These are phyloP conservation scores for Tragulus kanchil DNA, from an alignment of 2,113 vertebrate species.

Conservation along the genomic window DNA sequence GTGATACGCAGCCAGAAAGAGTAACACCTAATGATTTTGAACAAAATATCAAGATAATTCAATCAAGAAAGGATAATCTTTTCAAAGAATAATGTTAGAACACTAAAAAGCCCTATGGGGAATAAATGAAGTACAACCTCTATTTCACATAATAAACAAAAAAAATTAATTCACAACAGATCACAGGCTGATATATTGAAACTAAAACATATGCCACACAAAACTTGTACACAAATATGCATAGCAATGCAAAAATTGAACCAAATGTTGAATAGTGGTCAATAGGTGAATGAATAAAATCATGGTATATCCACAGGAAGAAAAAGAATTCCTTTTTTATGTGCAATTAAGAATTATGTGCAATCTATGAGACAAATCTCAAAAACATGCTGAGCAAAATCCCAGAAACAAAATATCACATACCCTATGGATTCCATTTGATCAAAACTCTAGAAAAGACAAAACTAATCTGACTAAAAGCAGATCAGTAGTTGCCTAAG, in stretches of 20 bases:
- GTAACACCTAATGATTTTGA: neutral
- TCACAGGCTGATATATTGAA: neutral
- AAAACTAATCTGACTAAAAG: neutral
- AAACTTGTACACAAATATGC: neutral
- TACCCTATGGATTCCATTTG: neutral
- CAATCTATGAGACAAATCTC: neutral
- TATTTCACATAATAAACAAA: constrained; percentile 13
- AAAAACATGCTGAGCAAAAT: neutral
- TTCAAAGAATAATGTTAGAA: constrained; percentile 15
- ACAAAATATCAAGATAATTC: constrained; percentile 17
- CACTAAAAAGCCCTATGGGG: neutral
- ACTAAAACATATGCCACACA: neutral
- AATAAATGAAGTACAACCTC: neutral
- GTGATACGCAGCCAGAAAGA: neutral
- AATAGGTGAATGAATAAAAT: neutral
- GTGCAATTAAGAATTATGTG: no score
- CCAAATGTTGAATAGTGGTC: neutral
- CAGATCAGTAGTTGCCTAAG: neutral
- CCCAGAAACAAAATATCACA: neutral
- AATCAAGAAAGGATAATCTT: neutral
- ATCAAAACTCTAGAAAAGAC: neutral
- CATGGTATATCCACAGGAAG: neutral
- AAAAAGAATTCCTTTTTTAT: no score
- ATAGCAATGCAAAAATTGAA: neutral
- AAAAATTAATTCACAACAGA: constrained; percentile 16